phyloP scores from a whole-genome alignment of 2,113 vertebrate species.

The Bos indicus region DNA sequence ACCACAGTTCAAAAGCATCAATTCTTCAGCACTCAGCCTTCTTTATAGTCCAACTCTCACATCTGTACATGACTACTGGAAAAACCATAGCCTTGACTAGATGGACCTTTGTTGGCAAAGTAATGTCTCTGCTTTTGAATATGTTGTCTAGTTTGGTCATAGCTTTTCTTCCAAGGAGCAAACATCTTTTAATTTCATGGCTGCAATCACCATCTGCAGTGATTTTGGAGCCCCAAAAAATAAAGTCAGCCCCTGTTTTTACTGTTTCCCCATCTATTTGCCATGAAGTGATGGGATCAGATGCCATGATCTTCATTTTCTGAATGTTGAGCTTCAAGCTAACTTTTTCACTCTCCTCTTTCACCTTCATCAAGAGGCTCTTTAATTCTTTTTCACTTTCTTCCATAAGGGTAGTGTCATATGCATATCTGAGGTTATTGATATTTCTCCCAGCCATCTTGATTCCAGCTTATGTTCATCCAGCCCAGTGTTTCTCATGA shows the following conservation, averaged over 20 bases:
- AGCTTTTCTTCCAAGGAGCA: background rate
- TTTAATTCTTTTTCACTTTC: background rate
- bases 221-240: background rate
- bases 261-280: background rate
- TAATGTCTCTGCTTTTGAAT: background rate
- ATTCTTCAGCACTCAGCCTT: background rate
- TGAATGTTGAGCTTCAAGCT: background rate
- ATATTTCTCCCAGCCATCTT: too few relatives aligned
- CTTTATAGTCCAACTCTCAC: background rate
- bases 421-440: too few relatives aligned
- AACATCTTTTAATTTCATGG: background rate
- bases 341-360: background rate
- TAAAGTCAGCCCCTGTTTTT: background rate
- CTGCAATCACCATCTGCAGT: background rate
- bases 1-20: background rate
- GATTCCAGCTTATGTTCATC: too few relatives aligned
- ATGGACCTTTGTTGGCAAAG: background rate
- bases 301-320: background rate
- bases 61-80: background rate
- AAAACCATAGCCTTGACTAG: background rate
- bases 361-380: background rate
- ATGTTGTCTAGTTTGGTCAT: background rate
- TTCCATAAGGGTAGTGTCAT: too few relatives aligned
- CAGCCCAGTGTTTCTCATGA: too few relatives aligned
- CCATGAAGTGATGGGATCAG: background rate